These are phyloP conservation scores for Poecilus cupreus DNA, from an alignment of 2,888 invertebrate species.

Conservation along the genomic window DNA sequence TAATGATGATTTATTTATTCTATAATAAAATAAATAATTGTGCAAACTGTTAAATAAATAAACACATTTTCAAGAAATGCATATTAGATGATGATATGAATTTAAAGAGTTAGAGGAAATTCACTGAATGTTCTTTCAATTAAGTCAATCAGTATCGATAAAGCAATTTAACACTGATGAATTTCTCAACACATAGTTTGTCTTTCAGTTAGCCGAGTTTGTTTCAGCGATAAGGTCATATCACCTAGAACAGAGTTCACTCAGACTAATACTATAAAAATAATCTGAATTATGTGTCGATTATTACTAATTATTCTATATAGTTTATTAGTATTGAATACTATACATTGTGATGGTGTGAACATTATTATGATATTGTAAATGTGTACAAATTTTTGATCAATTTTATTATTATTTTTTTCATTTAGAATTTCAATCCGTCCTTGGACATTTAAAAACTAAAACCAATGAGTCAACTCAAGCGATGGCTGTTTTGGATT, in stretches of 20 bases:
- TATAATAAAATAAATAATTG: too few species aligned
- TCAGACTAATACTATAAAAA: background rate
- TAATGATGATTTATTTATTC: too few species aligned
- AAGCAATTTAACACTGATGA: background rate
- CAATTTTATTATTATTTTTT: background rate
- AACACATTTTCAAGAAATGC: background rate
- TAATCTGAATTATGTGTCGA: background rate
- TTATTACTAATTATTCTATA: constrained; percentile 10
- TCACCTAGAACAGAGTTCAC: constrained; percentile 3
- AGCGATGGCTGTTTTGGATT: constrained; percentile 66
- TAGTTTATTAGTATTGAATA: background rate
- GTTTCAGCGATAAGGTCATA: constrained; percentile 14
- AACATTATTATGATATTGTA: background rate
- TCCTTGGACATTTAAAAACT: constrained; percentile 70
- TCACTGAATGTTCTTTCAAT: constrained; percentile 2
- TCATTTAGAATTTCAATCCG: constrained; percentile 66
- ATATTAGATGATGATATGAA: background rate
- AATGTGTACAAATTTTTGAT: background rate
- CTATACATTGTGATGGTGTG: background rate
- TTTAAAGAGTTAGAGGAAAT: background rate
- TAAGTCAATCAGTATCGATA: constrained; percentile 13
- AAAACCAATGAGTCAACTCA: constrained; percentile 64
- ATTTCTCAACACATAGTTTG: background rate
- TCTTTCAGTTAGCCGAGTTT: background rate
- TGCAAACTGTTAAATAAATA: background rate